Evolutionary conservation across 2,888 invertebrate genomes (phyloP).

Genomic region (Eubasilissa splendida): DNA sequence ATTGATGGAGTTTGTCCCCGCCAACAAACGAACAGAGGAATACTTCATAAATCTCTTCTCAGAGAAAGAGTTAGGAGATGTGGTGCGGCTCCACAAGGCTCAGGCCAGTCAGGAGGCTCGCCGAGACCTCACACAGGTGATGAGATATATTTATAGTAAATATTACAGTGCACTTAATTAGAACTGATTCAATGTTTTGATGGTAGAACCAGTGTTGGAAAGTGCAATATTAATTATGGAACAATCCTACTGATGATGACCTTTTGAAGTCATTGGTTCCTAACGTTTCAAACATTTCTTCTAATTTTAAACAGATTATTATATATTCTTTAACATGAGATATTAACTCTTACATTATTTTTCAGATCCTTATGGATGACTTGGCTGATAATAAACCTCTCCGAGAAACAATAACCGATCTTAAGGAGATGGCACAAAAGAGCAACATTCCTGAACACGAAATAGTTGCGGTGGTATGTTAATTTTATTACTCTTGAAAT

Average conservation of each 20-base stretch:
- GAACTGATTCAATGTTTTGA: conserved; percentile 43
- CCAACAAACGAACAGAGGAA: conserved; percentile 93
- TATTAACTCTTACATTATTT: conserved; percentile 60
- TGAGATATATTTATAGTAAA: too few species aligned
- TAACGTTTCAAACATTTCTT: conserved; percentile 31
- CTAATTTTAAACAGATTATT: neutral
- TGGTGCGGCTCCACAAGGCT: conserved; percentile 86
- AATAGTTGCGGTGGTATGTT: conserved; percentile 86
- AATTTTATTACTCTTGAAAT: neutral
- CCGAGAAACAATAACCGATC: conserved; percentile 88
- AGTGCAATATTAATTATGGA: conserved; percentile 49
- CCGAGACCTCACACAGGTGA: conserved; percentile 68
- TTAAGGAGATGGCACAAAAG: conserved; percentile 88
- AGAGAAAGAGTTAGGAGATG: conserved; percentile 84
- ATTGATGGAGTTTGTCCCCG: conserved; percentile 93
- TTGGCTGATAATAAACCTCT: conserved; percentile 89
- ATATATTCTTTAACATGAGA: neutral
- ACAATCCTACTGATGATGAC: conserved; percentile 50
- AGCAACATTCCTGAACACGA: conserved; percentile 93
- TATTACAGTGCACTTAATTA: conserved; percentile 47
- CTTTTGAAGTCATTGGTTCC: conserved; percentile 41
- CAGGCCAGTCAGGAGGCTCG: conserved; percentile 88
- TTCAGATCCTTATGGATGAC: conserved; percentile 85
- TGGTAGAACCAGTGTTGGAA: conserved; percentile 48
- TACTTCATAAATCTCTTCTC: conserved; percentile 87